Percentiles rank a stretch among this genome's conserved stretches.
Conservation (phyloP, 2,797 vertebrate species). For the Syncerus caffer region DNA sequence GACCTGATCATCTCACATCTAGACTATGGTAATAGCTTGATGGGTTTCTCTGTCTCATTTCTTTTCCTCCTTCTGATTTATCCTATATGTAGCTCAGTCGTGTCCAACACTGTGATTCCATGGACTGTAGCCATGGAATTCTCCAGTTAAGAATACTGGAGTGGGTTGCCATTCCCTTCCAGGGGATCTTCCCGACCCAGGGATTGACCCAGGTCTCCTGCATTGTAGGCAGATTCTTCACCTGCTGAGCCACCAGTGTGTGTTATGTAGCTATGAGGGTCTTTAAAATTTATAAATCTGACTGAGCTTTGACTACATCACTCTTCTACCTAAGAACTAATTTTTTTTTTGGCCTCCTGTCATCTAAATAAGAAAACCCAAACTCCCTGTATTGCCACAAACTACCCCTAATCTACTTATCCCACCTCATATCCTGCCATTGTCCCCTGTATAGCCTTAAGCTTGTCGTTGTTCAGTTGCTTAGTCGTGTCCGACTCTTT, state of each 20-base stretch:
- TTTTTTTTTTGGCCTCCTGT: neutral
- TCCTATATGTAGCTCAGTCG: neutral
- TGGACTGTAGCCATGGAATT: neutral
- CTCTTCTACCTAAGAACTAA: neutral
- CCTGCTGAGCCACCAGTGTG: neutral
- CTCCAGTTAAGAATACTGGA: neutral
- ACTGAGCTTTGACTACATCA: neutral
- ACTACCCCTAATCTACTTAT: neutral
- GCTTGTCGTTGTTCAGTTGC: neutral
- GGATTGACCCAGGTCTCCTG: neutral
- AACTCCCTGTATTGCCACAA: neutral
- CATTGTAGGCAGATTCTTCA: neutral
- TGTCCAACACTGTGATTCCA: neutral
- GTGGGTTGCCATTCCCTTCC: neutral
- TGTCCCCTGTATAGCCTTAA: neutral
- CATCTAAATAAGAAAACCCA: neutral
- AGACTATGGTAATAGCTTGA: neutral
- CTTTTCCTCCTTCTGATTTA: neutral
- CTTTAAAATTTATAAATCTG: neutral
- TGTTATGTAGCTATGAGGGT: neutral
- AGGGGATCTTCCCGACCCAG: neutral
- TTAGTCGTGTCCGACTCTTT: neutral
- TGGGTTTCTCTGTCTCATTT: neutral
- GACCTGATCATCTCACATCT: neutral
- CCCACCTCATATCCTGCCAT: neutral